Conservation (phyloP, 2,888 invertebrate species). For the Palloptera scutellata region DNA sequence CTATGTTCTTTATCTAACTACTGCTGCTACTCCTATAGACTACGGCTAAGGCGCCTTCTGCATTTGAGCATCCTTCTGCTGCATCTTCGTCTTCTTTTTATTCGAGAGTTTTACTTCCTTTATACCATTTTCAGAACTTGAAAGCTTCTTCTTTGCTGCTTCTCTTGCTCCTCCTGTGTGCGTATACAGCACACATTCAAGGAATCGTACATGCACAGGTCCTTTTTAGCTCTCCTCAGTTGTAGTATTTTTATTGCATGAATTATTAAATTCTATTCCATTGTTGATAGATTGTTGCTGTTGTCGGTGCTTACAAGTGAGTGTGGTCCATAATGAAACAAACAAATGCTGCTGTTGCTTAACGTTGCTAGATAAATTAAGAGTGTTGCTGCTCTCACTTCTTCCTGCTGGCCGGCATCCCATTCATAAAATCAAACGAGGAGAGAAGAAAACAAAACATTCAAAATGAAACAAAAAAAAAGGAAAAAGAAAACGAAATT, state of each 20-base stretch:
- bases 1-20: conserved; percentile 2
- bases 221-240: neutral
- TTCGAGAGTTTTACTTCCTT: too few relatives aligned
- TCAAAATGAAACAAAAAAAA: neutral
- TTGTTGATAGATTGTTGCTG: conserved; percentile 14
- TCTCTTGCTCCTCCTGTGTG: too few relatives aligned
- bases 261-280: conserved; percentile 30
- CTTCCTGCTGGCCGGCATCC: neutral
- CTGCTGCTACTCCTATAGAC: neutral
- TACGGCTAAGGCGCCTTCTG: neutral
- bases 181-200: too few relatives aligned
- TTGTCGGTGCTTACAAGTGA: neutral
- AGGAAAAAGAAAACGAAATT: neutral
- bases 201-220: too few relatives aligned
- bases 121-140: neutral
- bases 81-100: too few relatives aligned
- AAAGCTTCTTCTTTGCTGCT: neutral
- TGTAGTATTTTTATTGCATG: conserved; percentile 18
- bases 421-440: conserved; percentile 1
- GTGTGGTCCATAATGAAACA: neutral
- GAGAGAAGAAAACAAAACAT: neutral
- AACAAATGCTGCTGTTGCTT: neutral
- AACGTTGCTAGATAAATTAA: too few relatives aligned
- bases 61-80: neutral
- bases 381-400: conserved; percentile 9